phyloP scores from a whole-genome alignment of 2,888 invertebrate genomes.

The Omphaloscelis lunosa region DNA sequence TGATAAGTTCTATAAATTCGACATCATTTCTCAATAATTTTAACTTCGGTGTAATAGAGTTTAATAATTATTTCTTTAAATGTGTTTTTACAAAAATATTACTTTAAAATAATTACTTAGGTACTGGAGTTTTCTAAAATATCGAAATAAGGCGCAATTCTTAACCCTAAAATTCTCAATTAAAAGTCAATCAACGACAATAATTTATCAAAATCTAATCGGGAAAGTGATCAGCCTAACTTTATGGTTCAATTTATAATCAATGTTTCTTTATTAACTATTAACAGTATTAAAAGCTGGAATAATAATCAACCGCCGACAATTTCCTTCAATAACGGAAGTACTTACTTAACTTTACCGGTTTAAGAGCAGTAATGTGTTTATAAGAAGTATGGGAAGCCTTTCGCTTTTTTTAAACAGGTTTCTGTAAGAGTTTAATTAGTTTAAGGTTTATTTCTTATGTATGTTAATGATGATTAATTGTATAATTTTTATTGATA shows the following conservation, averaged over 20 bases:
- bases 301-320: slow-evolving; percentile 54
- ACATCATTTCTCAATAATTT: too few species aligned
- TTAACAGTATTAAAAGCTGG: slow-evolving; percentile 52
- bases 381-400: slow-evolving; percentile 41
- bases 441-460: slow-evolving; percentile 30
- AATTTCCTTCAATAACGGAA: slow-evolving; percentile 60
- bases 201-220: slow-evolving; percentile 57
- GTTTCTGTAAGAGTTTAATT: slow-evolving; percentile 45
- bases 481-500: not conserved
- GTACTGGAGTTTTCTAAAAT: slow-evolving; percentile 2
- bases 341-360: slow-evolving; percentile 54
- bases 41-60: too few species aligned
- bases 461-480: slow-evolving; percentile 25
- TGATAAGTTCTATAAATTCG: too few species aligned
- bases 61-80: too few species aligned
- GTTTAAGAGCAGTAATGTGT: slow-evolving; percentile 42
- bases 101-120: not conserved
- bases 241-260: slow-evolving; percentile 48
- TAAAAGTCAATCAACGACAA: slow-evolving; percentile 44
- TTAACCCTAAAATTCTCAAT: slow-evolving; percentile 28
- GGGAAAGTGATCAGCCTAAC: slow-evolving; percentile 32
- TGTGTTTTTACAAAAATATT: too few species aligned
- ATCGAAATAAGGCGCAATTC: not conserved
- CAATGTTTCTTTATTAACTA: slow-evolving; percentile 55
- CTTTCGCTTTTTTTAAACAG: slow-evolving; percentile 56